Evolutionary conservation across 2,797 vertebrate species (phyloP).

Genomic region (Streptopelia turtur): DNA sequence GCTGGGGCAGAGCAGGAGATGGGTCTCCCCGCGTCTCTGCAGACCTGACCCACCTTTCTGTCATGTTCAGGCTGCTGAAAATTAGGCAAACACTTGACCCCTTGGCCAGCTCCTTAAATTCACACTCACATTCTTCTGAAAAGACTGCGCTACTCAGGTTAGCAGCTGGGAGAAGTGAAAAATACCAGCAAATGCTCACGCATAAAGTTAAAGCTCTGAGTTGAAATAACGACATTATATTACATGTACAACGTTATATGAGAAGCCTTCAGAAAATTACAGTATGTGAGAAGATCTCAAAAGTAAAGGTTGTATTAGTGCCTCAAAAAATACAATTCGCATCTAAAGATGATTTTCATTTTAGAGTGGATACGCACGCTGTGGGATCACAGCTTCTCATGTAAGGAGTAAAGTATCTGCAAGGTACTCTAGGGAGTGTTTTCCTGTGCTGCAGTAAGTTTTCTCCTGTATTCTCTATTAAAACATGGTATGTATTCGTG

Average conservation of each 20-base stretch:
- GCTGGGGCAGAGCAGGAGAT: accelerated
- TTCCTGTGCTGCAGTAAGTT: slow-evolving; percentile 3
- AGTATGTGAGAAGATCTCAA: not conserved
- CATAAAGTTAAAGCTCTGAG: not conserved
- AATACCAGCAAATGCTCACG: not conserved
- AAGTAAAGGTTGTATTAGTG: not conserved
- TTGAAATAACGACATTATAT: not conserved
- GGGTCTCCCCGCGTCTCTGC: accelerated
- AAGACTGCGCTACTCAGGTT: not conserved
- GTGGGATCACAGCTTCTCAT: not conserved
- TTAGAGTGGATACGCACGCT: not conserved
- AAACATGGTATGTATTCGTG: not conserved
- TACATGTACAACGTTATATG: not conserved
- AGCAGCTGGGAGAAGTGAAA: not conserved
- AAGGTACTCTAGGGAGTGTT: not conserved
- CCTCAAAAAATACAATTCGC: not conserved
- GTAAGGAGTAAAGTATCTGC: not conserved
- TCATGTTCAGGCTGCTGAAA: not conserved
- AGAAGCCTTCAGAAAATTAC: not conserved
- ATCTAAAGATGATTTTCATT: not conserved
- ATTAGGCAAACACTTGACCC: not conserved
- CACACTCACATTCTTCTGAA: not conserved
- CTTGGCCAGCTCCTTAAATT: not conserved
- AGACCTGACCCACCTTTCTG: not conserved
- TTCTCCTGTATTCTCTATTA: not conserved